These are phyloP conservation scores for Lissonota sp. DNA, from an alignment of 2,888 invertebrate genomes.

Conservation along the genomic window DNA sequence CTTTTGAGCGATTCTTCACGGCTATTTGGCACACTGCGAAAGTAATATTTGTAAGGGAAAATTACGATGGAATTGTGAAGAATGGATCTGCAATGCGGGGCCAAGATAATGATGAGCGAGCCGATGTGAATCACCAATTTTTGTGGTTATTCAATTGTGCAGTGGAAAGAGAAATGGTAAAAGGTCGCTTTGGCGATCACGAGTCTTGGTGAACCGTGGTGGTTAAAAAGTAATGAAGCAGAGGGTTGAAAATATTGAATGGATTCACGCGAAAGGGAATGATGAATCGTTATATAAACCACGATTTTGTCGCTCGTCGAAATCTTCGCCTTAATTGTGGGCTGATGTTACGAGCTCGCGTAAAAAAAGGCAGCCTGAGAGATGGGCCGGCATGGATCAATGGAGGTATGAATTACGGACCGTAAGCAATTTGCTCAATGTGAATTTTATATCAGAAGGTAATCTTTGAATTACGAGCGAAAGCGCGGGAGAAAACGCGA, in stretches of 20 bases:
- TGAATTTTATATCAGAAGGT: conserved; percentile 71
- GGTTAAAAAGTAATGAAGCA: background rate
- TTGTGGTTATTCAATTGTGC: too few species aligned
- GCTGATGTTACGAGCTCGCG: conserved; percentile 40
- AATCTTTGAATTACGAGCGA: conserved; percentile 8
- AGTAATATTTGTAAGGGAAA: too few species aligned
- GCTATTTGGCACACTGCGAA: too few species aligned
- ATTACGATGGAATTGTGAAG: too few species aligned
- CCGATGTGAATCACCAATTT: too few species aligned
- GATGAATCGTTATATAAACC: conserved; percentile 71
- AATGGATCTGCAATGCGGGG: too few species aligned
- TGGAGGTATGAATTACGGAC: conserved; percentile 46
- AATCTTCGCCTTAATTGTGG: conserved; percentile 74
- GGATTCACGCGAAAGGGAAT: conserved; percentile 13
- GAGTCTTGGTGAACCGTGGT: conserved; percentile 6
- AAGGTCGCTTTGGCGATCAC: background rate
- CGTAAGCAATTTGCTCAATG: conserved; percentile 77
- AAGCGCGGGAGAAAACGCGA: conserved; percentile 1
- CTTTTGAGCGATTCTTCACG: too few species aligned
- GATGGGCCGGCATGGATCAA: conserved; percentile 34
- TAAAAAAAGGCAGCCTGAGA: conserved; percentile 24
- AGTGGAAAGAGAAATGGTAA: too few species aligned
- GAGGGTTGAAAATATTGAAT: conserved; percentile 7
- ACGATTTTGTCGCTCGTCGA: conserved; percentile 52
- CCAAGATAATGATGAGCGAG: too few species aligned